phyloP scores from a whole-genome alignment of 2,888 invertebrate genomes.

The Rhodophaea formosa region DNA sequence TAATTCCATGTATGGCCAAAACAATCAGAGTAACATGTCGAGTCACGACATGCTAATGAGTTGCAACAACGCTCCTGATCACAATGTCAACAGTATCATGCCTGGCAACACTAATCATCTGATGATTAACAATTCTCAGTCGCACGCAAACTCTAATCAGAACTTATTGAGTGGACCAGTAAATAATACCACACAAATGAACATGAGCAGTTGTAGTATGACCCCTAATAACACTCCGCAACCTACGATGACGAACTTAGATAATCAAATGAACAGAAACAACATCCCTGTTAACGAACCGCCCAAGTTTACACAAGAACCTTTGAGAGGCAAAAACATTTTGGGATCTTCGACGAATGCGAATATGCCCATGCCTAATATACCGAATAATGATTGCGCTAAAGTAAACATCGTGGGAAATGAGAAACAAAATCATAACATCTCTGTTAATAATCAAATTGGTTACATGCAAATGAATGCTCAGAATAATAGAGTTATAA shows the following conservation, averaged over 20 bases:
- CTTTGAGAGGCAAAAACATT: conserved; percentile 66
- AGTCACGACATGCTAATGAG: conserved; percentile 71
- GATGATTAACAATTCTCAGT: conserved; percentile 67
- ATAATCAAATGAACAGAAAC: conserved; percentile 60
- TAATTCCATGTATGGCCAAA: conserved; percentile 57
- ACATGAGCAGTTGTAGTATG: conserved; percentile 70
- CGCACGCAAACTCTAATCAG: conserved; percentile 56
- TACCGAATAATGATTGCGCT: conserved; percentile 63
- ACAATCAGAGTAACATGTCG: conserved; percentile 55
- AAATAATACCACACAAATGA: conserved; percentile 61
- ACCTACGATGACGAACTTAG: conserved; percentile 59
- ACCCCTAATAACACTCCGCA: conserved; percentile 54
- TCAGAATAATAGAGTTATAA: conserved; percentile 70
- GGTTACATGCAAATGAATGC: conserved; percentile 75
- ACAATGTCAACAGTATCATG: conserved; percentile 62
- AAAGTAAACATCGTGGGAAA: conserved; percentile 64
- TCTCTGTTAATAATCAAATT: conserved; percentile 71
- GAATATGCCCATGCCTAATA: conserved; percentile 54
- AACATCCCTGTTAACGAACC: conserved; percentile 59
- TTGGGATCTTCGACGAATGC: conserved; percentile 60
- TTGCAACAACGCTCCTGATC: conserved; percentile 65
- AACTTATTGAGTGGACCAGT: conserved; percentile 59
- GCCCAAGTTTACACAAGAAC: conserved; percentile 64
- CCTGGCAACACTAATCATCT: conserved; percentile 61
- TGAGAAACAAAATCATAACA: conserved; percentile 68